Conservation (phyloP, 2,797 vertebrate genomes). For the Danio tinwini region DNA sequence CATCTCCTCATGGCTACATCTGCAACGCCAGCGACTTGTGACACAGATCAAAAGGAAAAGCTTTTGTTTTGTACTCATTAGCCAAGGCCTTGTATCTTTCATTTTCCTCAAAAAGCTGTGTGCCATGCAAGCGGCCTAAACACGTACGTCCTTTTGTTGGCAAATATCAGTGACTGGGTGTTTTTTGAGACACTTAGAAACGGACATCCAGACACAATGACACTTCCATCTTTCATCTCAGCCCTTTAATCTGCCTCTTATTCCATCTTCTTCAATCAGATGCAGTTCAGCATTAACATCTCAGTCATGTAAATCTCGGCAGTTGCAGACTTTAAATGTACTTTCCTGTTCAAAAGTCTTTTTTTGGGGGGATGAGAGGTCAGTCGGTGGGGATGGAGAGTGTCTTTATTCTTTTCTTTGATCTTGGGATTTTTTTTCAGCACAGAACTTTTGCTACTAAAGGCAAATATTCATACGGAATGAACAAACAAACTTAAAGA, state of each 20-base stretch:
- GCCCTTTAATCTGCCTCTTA: conserved; percentile 46
- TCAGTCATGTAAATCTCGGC: conserved; percentile 10
- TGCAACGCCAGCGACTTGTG: conserved; percentile 28
- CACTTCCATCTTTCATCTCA: conserved; percentile 39
- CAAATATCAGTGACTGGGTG: conserved; percentile 2
- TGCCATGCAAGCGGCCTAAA: conserved; percentile 23
- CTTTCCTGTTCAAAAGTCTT: conserved; percentile 30
- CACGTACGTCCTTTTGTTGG: not conserved
- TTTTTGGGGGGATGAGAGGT: not conserved
- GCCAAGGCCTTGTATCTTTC: not conserved
- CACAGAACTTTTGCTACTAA: not conserved
- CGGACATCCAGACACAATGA: not conserved
- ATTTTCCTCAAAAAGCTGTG: conserved; percentile 1
- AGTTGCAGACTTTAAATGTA: conserved; percentile 16
- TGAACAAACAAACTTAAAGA: not conserved
- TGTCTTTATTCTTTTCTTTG: conserved; percentile 28
- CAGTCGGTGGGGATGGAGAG: not conserved
- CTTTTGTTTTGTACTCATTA: conserved; percentile 51
- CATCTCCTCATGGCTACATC: conserved; percentile 41
- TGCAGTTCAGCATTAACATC: conserved; percentile 5
- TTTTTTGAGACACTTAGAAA: conserved; percentile 14
- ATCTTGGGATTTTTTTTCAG: conserved; percentile 25
- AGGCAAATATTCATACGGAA: not conserved
- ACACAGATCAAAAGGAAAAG: conserved; percentile 44
- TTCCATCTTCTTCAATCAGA: conserved; percentile 16